These are phyloP conservation scores for Echinarachnius parma DNA, from an alignment of 53 echinoderm and acorn worm genomes.

Conservation along the genomic window DNA sequence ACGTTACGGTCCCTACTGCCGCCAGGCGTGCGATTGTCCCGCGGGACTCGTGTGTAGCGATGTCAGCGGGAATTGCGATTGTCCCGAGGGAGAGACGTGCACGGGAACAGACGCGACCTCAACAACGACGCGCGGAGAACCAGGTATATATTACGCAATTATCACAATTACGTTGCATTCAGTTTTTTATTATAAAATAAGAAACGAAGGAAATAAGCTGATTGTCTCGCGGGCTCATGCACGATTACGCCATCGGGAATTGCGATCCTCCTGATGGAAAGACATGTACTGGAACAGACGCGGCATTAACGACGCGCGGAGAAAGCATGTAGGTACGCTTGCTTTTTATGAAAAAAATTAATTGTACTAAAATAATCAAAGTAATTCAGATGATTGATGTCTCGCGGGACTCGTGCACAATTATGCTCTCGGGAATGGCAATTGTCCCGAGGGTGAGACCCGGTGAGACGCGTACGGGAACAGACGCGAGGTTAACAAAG, in stretches of 20 bases:
- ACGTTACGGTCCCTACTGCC: constrained; percentile 25
- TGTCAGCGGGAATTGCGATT: constrained; percentile 37
- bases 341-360: too few relatives aligned
- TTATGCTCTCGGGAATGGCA: constrained; percentile 28
- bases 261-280: constrained; percentile 29
- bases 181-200: too few relatives aligned
- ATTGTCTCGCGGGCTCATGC: constrained; percentile 31
- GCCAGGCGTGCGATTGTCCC: constrained; percentile 17
- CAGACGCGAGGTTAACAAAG: too few relatives aligned
- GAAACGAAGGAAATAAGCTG: too few relatives aligned
- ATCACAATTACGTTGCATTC: too few relatives aligned
- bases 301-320: not conserved
- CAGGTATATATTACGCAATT: too few relatives aligned
- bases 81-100: constrained; percentile 32
- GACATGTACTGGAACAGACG: constrained; percentile 2
- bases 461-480: too few relatives aligned
- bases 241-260: constrained; percentile 30
- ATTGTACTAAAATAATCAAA: too few relatives aligned
- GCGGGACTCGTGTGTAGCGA: constrained; percentile 36
- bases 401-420: constrained; percentile 32
- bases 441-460: constrained; percentile 32
- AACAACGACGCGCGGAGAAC: not conserved
- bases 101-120: not conserved
- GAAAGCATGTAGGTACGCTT: too few relatives aligned
- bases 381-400: too few relatives aligned